These are phyloP conservation scores for Eupithecia inturbata DNA, from an alignment of 2,888 invertebrate species.

Conservation along the genomic window DNA sequence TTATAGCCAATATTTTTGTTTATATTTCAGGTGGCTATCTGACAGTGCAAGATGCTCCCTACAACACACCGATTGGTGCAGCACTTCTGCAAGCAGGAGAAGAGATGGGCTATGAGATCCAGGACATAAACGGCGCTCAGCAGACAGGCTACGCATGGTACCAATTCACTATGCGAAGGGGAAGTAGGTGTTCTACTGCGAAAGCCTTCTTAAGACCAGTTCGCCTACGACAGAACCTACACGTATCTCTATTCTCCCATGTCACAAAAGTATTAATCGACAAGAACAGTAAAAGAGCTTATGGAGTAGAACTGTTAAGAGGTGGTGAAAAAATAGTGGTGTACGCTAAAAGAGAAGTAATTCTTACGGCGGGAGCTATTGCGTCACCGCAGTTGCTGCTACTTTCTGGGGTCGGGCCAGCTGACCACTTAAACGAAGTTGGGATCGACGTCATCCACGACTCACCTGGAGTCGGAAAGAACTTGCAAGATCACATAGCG, in stretches of 20 bases:
- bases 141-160: slow-evolving; percentile 95
- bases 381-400: slow-evolving; percentile 96
- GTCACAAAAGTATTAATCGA: slow-evolving; percentile 91
- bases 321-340: slow-evolving; percentile 85
- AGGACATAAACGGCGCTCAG: slow-evolving; percentile 93
- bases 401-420: slow-evolving; percentile 94
- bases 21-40: slow-evolving; percentile 87
- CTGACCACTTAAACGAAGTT: slow-evolving; percentile 87
- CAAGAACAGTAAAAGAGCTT: slow-evolving; percentile 88
- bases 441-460: slow-evolving; percentile 90
- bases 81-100: slow-evolving; percentile 95
- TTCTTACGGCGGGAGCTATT: slow-evolving; percentile 94
- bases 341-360: slow-evolving; percentile 90
- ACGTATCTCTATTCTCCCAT: slow-evolving; percentile 91
- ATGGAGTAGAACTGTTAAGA: slow-evolving; percentile 91
- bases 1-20: neutral
- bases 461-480: slow-evolving; percentile 92
- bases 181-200: slow-evolving; percentile 91
- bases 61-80: slow-evolving; percentile 92
- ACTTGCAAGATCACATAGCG: slow-evolving; percentile 95
- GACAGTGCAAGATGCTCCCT: slow-evolving; percentile 91
- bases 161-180: slow-evolving; percentile 95
- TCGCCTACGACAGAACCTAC: slow-evolving; percentile 90
- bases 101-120: slow-evolving; percentile 94
- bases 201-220: slow-evolving; percentile 94